Evolutionary conservation across 2,888 invertebrate genomes (phyloP).

Genomic region (Resseliella maxima): DNA sequence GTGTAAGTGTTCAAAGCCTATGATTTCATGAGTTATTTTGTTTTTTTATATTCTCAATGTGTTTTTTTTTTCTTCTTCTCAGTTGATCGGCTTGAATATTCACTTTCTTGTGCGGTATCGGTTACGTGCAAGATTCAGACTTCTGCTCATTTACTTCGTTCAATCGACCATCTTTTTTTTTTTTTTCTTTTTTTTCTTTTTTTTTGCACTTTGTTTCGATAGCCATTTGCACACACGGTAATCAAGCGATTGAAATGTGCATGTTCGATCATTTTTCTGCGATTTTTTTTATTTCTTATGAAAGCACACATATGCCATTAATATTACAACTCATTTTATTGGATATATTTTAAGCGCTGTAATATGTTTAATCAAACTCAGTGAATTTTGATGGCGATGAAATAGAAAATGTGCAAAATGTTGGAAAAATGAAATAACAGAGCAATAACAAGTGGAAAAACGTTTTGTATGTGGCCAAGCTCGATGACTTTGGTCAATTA

Average conservation of each 20-base stretch:
- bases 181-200: neutral
- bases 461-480: neutral
- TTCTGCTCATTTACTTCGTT: slow-evolving; percentile 19
- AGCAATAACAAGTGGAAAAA: neutral
- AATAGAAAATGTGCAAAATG: neutral
- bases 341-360: neutral
- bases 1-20: neutral
- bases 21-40: neutral
- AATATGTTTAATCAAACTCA: slow-evolving; percentile 33
- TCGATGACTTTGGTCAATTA: neutral
- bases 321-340: slow-evolving; percentile 19
- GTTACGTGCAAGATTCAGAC: slow-evolving; percentile 35
- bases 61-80: neutral
- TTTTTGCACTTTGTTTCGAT: neutral
- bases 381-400: neutral
- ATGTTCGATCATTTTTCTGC: neutral
- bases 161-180: slow-evolving; percentile 12
- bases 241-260: neutral
- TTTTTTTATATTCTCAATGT: neutral
- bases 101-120: slow-evolving; percentile 25
- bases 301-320: neutral
- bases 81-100: neutral
- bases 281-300: neutral
- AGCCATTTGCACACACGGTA: neutral
- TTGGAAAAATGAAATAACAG: neutral